A percentile compares a stretch with the other conserved stretches of the same genome.
Conservation (phyloP, 53 echinoderm and acorn worm genomes). For the Pentamera pediparva region DNA sequence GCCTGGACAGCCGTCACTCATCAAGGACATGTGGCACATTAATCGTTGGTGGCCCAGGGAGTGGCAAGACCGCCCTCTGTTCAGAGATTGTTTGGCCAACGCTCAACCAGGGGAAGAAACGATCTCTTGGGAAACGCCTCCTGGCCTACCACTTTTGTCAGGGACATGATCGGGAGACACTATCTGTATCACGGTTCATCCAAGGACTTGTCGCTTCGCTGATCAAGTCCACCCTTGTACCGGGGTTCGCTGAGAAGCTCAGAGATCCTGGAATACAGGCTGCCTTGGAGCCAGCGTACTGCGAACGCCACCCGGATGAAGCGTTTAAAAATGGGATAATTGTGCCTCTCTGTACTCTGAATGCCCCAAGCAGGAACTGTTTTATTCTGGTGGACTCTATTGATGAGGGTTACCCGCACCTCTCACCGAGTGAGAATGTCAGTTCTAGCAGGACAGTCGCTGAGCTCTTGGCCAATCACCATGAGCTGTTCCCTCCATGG, state of each 20-base stretch:
- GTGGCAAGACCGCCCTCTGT: slow-evolving; percentile 95
- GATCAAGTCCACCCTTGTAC: slow-evolving; percentile 78
- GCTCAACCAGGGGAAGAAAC: slow-evolving; percentile 78
- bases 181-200: slow-evolving; percentile 91
- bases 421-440: slow-evolving; percentile 36
- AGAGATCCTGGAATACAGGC: slow-evolving; percentile 86
- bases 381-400: slow-evolving; percentile 96
- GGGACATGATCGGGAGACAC: slow-evolving; percentile 77
- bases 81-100: slow-evolving; percentile 94
- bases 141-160: slow-evolving; percentile 97
- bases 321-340: slow-evolving; percentile 94
- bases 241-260: slow-evolving; percentile 92
- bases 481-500: slow-evolving; percentile 97
- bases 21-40: slow-evolving; percentile 98
- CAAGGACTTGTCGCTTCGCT: slow-evolving; percentile 82
- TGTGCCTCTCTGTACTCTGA: slow-evolving; percentile 76
- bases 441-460: slow-evolving; percentile 85
- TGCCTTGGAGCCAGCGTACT: slow-evolving; percentile 84
- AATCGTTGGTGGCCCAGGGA: slow-evolving; percentile 96
- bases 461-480: slow-evolving; percentile 94
- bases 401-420: slow-evolving; percentile 76
- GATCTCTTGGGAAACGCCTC: slow-evolving; percentile 74
- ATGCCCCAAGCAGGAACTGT: slow-evolving; percentile 84
- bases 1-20: slow-evolving; percentile 83
- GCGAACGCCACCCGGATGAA: slow-evolving; percentile 96